Evolutionary conservation across 2,113 vertebrate species (phyloP).

Genomic region (Pangasianodon gigas): DNA sequence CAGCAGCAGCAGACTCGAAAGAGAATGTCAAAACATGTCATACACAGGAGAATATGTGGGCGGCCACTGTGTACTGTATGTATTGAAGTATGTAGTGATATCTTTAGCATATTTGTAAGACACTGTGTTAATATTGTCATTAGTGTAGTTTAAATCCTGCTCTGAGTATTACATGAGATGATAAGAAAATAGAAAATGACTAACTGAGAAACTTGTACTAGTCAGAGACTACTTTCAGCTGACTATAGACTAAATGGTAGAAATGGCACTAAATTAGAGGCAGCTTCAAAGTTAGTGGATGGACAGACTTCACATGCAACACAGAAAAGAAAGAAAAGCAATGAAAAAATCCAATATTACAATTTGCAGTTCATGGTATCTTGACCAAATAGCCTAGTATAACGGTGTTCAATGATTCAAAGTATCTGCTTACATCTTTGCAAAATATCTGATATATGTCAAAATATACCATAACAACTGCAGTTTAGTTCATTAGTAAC

Average conservation of each 20-base stretch:
- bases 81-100: neutral
- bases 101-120: neutral
- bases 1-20: constrained; percentile 48
- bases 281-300: neutral
- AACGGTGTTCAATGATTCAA: neutral
- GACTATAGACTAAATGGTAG: neutral
- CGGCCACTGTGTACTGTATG: neutral
- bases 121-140: neutral
- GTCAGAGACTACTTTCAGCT: neutral
- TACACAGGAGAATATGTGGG: neutral
- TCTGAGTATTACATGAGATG: neutral
- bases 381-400: neutral
- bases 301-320: too few species aligned
- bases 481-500: neutral
- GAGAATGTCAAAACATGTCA: constrained; percentile 33
- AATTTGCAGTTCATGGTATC: neutral
- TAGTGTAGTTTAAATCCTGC: neutral
- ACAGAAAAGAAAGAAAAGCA: neutral
- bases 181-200: neutral
- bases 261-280: neutral
- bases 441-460: too few species aligned
- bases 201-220: neutral
- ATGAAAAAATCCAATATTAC: neutral
- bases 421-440: neutral
- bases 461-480: too few species aligned